phyloP scores from a whole-genome alignment of 1,140 invertebrate genomes.

The Chironomus tepperi region DNA sequence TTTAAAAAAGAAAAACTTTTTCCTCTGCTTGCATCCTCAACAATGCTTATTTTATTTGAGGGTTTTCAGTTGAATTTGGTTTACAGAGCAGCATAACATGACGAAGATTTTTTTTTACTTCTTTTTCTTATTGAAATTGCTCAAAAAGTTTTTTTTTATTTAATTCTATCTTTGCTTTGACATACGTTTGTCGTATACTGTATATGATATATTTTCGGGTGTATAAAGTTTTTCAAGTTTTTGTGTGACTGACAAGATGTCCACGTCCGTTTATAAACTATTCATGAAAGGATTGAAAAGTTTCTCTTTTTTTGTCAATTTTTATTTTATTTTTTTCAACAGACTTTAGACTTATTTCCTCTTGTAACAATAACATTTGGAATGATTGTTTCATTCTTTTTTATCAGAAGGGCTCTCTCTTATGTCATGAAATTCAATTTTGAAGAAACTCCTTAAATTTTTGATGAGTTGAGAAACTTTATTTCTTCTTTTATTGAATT shows the following conservation, averaged over 20 bases:
- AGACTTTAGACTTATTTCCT: too few species aligned
- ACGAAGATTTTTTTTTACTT: neutral
- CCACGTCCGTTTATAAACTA: neutral
- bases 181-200: too few species aligned
- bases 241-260: neutral
- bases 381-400: too few species aligned
- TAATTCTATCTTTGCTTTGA: neutral
- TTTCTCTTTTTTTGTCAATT: neutral
- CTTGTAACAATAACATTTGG: too few species aligned
- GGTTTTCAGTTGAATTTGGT: constrained; percentile 2
- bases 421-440: neutral
- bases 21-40: neutral
- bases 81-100: neutral
- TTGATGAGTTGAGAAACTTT: too few species aligned
- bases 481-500: too few species aligned
- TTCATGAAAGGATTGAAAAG: constrained; percentile 4
- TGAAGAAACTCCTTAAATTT: too few species aligned
- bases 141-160: neutral
- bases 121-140: neutral
- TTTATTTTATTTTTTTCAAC: too few species aligned
- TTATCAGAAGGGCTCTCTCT: neutral
- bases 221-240: neutral
- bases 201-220: neutral
- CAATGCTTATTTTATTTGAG: neutral
- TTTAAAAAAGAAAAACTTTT: constrained; percentile 3